Conservation (phyloP, 64 coral and sea anemone genomes). For the Dendronephthya gigantea region DNA sequence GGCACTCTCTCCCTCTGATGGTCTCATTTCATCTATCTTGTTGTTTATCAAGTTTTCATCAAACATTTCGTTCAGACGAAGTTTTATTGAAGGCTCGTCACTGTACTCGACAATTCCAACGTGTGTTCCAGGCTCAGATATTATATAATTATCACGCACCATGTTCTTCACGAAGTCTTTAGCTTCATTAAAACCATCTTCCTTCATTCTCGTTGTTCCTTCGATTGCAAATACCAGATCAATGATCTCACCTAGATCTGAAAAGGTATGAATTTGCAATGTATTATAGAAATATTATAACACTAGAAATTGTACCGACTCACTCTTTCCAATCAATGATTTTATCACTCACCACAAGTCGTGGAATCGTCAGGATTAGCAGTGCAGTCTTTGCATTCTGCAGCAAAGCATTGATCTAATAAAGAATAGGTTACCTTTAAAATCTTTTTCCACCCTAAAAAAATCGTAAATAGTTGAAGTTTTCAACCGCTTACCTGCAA, state of each 20-base stretch:
- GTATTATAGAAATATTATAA: background rate
- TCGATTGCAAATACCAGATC: conserved; percentile 71
- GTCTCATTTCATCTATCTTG: background rate
- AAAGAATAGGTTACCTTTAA: background rate
- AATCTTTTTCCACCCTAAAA: background rate
- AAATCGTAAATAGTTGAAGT: background rate
- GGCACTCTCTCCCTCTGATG: background rate
- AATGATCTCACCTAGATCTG: conserved; percentile 23
- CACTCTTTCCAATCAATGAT: background rate
- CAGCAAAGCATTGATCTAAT: conserved; percentile 70
- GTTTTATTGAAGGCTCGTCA: conserved; percentile 10
- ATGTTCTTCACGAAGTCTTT: conserved; percentile 58
- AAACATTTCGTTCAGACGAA: background rate
- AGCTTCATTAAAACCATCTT: conserved; percentile 14
- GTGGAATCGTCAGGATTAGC: conserved; percentile 50
- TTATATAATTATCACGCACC: conserved; percentile 43
- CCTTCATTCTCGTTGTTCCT: conserved; percentile 1
- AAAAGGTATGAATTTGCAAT: background rate
- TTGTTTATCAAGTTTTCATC: background rate
- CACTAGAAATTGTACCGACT: background rate
- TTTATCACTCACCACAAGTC: conserved; percentile 51
- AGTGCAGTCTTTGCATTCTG: conserved; percentile 53
- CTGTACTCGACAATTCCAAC: conserved; percentile 79
- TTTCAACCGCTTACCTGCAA: conserved; percentile 38
- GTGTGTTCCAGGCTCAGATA: conserved; percentile 29